Percentiles rank a stretch among this genome's conserved stretches.
Conservation (phyloP, 1,140 invertebrate species). For the Ceratitis capitata region DNA sequence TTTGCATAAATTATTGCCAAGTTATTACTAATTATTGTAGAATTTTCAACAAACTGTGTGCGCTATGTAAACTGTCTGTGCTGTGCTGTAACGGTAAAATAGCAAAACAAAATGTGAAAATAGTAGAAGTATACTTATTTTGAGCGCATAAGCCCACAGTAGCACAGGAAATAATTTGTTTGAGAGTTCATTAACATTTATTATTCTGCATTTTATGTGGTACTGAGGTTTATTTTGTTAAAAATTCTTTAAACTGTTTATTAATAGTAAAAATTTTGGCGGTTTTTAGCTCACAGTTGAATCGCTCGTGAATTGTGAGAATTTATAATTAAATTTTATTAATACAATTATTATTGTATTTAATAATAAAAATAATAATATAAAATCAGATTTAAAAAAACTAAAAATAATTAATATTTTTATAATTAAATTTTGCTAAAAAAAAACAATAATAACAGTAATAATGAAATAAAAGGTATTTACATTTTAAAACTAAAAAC, state of each 20-base stretch:
- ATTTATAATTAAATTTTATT: too few species aligned
- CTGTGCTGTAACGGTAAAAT: neutral
- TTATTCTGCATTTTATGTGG: neutral
- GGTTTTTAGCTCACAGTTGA: too few species aligned
- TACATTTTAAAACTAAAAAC: too few species aligned
- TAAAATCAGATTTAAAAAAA: too few species aligned
- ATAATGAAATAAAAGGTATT: too few species aligned
- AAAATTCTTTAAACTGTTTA: neutral
- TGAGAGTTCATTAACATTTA: neutral
- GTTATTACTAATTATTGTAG: constrained; percentile 1
- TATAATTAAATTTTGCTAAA: too few species aligned
- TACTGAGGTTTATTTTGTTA: neutral
- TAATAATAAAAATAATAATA: too few species aligned
- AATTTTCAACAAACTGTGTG: neutral
- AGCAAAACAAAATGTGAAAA: neutral
- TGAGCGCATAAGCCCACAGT: neutral
- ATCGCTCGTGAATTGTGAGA: too few species aligned
- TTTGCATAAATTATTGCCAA: constrained; percentile 17
- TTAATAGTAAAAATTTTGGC: too few species aligned
- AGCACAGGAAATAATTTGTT: neutral
- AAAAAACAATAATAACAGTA: too few species aligned
- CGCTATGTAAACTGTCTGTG: neutral
- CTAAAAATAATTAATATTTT: too few species aligned
- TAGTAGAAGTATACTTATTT: neutral
- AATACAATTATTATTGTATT: too few species aligned